Conservation (phyloP, 2,888 invertebrate species). For the Spialia ferax region DNA sequence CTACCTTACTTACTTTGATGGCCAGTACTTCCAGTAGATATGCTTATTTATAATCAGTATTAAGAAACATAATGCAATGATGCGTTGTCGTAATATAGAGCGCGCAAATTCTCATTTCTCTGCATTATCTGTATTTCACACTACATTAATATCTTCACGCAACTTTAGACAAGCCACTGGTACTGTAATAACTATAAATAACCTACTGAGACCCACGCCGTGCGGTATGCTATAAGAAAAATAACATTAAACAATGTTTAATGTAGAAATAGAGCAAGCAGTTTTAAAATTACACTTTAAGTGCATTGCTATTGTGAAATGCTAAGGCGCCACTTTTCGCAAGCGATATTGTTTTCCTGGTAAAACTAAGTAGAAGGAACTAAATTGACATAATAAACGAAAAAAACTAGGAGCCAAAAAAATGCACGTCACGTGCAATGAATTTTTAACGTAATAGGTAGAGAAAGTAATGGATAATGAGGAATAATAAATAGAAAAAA, state of each 20-base stretch:
- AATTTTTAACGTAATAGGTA: too few species aligned
- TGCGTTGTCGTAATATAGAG: slow-evolving; percentile 7
- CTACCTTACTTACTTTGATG: too few species aligned
- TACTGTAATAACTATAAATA: slow-evolving; percentile 32
- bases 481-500: too few species aligned
- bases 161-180: slow-evolving; percentile 3
- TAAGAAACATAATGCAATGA: too few species aligned
- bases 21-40: too few species aligned
- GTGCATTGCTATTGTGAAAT: background rate
- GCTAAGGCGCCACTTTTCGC: background rate
- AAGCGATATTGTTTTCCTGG: too few species aligned
- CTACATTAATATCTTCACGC: slow-evolving; percentile 32
- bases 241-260: slow-evolving; percentile 24
- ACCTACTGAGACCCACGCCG: slow-evolving; percentile 18
- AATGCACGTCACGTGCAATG: too few species aligned
- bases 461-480: too few species aligned
- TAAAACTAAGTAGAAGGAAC: too few species aligned
- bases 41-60: too few species aligned
- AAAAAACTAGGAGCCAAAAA: too few species aligned
- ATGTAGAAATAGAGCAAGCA: slow-evolving; percentile 20
- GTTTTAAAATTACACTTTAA: background rate
- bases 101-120: slow-evolving; percentile 7
- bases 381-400: too few species aligned
- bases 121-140: slow-evolving; percentile 35
- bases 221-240: slow-evolving; percentile 22